phyloP scores from a whole-genome alignment of 2,113 vertebrate species.

The Acrocephalus kingi region DNA sequence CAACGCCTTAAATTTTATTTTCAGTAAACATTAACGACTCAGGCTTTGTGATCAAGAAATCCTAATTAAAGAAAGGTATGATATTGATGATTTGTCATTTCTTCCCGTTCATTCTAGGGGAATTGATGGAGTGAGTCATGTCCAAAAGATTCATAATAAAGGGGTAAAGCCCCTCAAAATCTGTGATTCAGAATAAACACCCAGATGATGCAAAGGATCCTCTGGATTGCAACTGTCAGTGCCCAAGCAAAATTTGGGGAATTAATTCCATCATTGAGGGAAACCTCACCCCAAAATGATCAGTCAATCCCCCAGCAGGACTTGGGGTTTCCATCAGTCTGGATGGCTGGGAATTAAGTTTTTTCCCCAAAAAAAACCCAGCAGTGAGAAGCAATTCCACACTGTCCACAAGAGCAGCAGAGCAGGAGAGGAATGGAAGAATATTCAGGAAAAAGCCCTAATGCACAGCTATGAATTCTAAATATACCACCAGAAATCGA shows the following conservation, averaged over 20 bases:
- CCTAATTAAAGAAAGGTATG: not conserved
- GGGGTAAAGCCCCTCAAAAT: not conserved
- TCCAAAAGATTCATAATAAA: not conserved
- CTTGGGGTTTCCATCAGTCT: not conserved
- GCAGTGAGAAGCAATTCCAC: not conserved
- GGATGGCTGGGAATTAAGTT: fast-evolving
- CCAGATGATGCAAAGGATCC: not conserved
- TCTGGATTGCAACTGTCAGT: not conserved
- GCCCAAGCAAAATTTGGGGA: not conserved
- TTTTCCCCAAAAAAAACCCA: not conserved
- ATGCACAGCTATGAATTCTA: not conserved
- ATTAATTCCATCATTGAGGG: not conserved
- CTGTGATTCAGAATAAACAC: not conserved
- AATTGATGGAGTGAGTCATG: not conserved
- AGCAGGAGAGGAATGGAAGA: not conserved
- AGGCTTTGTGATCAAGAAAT: not conserved
- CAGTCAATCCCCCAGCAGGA: not conserved
- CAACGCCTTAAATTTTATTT: not conserved
- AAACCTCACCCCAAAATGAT: not conserved
- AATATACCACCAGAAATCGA: not conserved
- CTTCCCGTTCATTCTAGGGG: not conserved
- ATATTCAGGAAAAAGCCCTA: not conserved
- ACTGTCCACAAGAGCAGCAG: fast-evolving
- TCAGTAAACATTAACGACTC: not conserved
- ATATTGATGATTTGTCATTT: not conserved